Conservation (phyloP, 2,113 vertebrate species). For the Daubentonia madagascariensis region DNA sequence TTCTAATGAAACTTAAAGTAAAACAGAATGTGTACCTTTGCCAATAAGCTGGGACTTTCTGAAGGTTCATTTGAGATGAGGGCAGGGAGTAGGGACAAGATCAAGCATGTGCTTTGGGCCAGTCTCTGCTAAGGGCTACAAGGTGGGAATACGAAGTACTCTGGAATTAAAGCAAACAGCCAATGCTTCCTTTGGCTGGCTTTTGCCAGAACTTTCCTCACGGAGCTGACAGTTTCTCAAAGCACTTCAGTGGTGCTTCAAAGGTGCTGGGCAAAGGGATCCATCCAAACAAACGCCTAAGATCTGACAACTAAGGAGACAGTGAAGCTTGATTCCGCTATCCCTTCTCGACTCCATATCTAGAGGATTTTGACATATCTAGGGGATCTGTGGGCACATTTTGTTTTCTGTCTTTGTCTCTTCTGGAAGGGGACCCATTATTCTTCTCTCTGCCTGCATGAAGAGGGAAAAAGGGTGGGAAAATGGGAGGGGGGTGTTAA, state of each 20-base stretch:
- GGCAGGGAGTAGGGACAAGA: slow-evolving; percentile 74
- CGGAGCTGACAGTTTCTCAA: background rate
- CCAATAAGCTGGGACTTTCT: slow-evolving; percentile 74
- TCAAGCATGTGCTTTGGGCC: slow-evolving; percentile 52
- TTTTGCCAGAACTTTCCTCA: background rate
- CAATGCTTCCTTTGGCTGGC: background rate
- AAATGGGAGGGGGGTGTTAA: background rate
- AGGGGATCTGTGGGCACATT: background rate
- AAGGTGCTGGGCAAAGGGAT: background rate
- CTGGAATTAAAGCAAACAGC: background rate
- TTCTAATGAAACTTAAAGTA: slow-evolving; percentile 69
- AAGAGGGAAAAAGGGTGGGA: slow-evolving; percentile 6
- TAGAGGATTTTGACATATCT: background rate
- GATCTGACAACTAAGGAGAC: background rate
- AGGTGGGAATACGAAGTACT: background rate
- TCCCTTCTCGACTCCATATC: background rate
- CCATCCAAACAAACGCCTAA: background rate
- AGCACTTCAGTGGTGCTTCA: background rate
- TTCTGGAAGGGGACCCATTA: slow-evolving; percentile 51
- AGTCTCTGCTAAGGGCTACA: background rate
- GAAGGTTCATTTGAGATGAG: slow-evolving; percentile 55
- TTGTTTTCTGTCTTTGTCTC: slow-evolving; percentile 50
- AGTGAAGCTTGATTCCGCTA: background rate
- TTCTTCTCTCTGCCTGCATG: slow-evolving; percentile 52
- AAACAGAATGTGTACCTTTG: slow-evolving; percentile 70